Base-by-base conservation (phyloP, 2,888 invertebrate species). In the Orthonevra nobilis region DNA sequence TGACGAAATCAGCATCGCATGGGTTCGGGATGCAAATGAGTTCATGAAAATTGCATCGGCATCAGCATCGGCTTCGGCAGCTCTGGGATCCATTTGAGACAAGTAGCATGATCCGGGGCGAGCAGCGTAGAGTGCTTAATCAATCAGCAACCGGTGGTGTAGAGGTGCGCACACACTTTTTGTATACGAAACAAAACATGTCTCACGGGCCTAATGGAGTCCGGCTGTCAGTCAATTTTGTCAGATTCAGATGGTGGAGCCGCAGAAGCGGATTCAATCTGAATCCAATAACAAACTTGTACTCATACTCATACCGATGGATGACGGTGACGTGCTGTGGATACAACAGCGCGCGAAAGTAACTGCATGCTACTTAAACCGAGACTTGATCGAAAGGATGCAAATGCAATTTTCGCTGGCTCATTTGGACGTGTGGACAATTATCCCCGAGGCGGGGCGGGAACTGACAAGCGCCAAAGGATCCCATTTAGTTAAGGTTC, bases 31-130 rank as follows among this genome's bases (percentile, higher is more conserved):
- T 74, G 74, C 74, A 74, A 74, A 74, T 74, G 74, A 74, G 74
- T 61, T 74, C 74, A 60, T 74, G 68, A 74, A 74, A 74, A 74
- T 46, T 68, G 75, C 68, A 63, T 69, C 54, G 69, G 75, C 75
- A 69, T 69, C 54, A 63, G 75, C 75, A 69, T 54, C 23, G 23
- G 23, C 23, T 3, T 3, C 23, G 23, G 23, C 23, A 23, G 23
- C 23, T 23, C 40, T 69, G 56, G 42, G 42, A 54, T 61, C 40
- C 74, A 46, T 56, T n/a, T 69, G 69, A 61, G 68, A 56, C 69
- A 75, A 75, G 68, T 75, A 63, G 69, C 61, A 48, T 68, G 61
- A 73, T 34, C 48, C 63, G 75, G 54, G 42, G 56, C 23, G 42
- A 73, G 68, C 60, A 68, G 69, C 61, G 69, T 34, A 56, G 54